Percentiles rank a stretch among this genome's conserved stretches.
Conservation (phyloP, 2,113 vertebrate species). For the Rattus norvegicus region DNA sequence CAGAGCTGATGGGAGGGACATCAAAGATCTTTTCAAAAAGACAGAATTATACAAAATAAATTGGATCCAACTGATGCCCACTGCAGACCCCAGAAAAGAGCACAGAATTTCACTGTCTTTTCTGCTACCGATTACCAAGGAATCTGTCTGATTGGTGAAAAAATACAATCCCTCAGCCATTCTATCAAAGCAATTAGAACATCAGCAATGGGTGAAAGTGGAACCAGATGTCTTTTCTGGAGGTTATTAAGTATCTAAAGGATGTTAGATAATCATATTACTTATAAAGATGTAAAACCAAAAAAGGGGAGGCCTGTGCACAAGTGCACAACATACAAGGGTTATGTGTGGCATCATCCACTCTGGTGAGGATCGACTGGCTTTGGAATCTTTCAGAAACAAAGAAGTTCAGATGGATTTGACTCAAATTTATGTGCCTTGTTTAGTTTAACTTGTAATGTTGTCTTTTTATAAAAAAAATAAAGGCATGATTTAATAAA, state of each 20-base stretch:
- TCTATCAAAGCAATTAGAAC: constrained; percentile 63
- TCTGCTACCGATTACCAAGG: constrained; percentile 50
- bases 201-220: constrained; percentile 23
- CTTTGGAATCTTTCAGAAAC: background rate
- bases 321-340: background rate
- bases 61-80: constrained; percentile 61
- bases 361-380: too few relatives aligned
- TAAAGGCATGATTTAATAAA: background rate
- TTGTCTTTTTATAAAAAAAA: background rate
- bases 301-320: background rate
- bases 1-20: constrained; percentile 37
- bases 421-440: background rate
- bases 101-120: constrained; percentile 58
- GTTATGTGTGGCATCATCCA: background rate
- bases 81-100: constrained; percentile 30
- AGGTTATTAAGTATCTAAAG: constrained; percentile 25
- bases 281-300: background rate
- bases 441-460: background rate
- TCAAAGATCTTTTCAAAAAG: constrained; percentile 64
- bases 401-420: background rate
- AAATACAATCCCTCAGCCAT: constrained; percentile 48
- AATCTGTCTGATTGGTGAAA: constrained; percentile 51
- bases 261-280: background rate
- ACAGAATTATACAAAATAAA: constrained; percentile 68
- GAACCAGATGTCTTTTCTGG: constrained; percentile 62